Evolutionary conservation across 2,888 invertebrate species (phyloP), one percentile per base, ranked within the genome.

Genomic region (Drosophila conformis): DNA sequence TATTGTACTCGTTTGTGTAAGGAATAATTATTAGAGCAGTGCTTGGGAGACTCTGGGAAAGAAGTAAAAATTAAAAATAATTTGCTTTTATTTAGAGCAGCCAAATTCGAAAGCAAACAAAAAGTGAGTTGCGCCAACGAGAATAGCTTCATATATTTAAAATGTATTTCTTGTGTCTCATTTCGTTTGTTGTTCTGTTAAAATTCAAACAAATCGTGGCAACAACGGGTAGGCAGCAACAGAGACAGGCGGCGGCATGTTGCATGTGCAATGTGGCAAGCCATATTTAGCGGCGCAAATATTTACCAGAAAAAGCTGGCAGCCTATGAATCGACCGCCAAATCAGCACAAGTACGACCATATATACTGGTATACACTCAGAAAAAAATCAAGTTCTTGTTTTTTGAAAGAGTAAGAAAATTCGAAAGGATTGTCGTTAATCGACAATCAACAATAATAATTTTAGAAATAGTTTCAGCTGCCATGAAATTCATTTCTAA

Each of bases 251-350:
- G 35, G 21, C 51, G 29, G 59, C 8, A 15, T 46, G 15, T n/a
- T 35, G 29, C 65, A 53, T 74, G 73, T 88, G 87, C 86, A 86
- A 66, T 69, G 21, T 11, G 78, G 75, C 80, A 73, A 72, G 74
- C 68, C 70, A 72, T 63, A 80, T 73, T 70, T 65, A 61, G 62
- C 62, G 35, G 8, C 46, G 46, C n/a, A 13, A 38, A 61, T 65
- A 53, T 74, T 69, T 66, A 54, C 51, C 49, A 46, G 40, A 49
- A 65, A 63, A 78, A 48, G 54, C 33, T 54, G 62, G 25, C 67
- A 62, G 65, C 65, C 80, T 66, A 27, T 57, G 42, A 62, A 21
- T 33, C 38, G 31, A 46, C 58, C 11, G 36, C 63, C 51, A 36
- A 60, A 48, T 54, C 49, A 56, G 33, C 31, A 8, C 25, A 11